Base-by-base conservation (phyloP, 1,140 invertebrate genomes). In the Drosophila ogumai region DNA sequence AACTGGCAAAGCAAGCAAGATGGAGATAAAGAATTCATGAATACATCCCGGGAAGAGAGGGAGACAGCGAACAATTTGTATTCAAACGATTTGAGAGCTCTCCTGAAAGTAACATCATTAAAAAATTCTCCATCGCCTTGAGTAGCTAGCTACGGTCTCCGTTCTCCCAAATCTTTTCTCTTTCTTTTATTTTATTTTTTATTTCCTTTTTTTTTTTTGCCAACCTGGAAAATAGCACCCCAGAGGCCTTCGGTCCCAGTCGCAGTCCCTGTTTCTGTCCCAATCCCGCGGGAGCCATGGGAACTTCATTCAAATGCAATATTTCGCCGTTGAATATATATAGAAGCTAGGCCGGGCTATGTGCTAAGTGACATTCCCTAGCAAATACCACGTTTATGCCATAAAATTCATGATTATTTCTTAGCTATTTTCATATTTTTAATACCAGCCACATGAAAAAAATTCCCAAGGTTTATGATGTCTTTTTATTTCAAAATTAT, bases 21-120 rank as follows among this genome's bases (percentile, higher is more conserved):
- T 82, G n/a, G 19, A 50, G 59, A 75, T 75, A 85, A 85, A 85
- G 81, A 85, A 84, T 84, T 84, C 81, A 84, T 84, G 81, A 84
- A 82, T 66, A 66, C 59, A 75, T 78, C 34, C 38, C 17, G 12
- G 31, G 34, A 54, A 32, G 10, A 7, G 6, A 8, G 6, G 58
- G 50, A 65, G 56, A 58, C 41, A 28, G 57, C 40, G 68, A 60
- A 65, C 80, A 76, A 78, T 82, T 82, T 82, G 80, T 79, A 82
- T 82, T 74, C 79, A 82, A 82, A 82, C 81, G 68, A 73, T 82
- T 73, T 73, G 69, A 73, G 69, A 72, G 69, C 69, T 59, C 69
- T 73, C 38, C 69, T 43, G 67, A 72, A 72, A 73, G 69, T 73
- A 72, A 72, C 69, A 73, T 73, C 69, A 73, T 73, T 73, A 73